A percentile compares a stretch with the other conserved stretches of the same genome.
phyloP scores from a whole-genome alignment of 2,888 invertebrate genomes.

The Caenorhabditis angaria region DNA sequence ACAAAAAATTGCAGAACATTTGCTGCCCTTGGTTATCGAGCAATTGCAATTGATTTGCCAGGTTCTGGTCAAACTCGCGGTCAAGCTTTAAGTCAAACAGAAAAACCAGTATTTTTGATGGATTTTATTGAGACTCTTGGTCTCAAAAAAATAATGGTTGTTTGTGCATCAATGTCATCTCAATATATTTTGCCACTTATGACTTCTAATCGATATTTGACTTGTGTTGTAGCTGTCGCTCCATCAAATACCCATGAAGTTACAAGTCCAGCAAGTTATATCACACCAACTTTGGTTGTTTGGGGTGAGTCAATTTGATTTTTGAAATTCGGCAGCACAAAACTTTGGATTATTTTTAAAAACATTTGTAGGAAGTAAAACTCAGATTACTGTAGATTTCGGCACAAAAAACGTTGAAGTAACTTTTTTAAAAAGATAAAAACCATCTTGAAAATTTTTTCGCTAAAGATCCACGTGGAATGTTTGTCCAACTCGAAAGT shows the following conservation, averaged over 20 bases:
- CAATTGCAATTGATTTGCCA: conserved; percentile 54
- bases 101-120: conserved; percentile 44
- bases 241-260: conserved; percentile 58
- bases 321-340: too few species aligned
- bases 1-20: conserved; percentile 32
- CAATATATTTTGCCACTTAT: conserved; percentile 56
- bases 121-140: conserved; percentile 46
- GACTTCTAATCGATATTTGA: conserved; percentile 31
- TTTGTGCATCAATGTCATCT: conserved; percentile 56
- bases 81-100: conserved; percentile 28
- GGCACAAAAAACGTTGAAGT: too few species aligned
- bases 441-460: too few species aligned
- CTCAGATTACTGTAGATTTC: too few species aligned
- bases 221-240: conserved; percentile 55
- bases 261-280: conserved; percentile 33
- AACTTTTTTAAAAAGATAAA: too few species aligned
- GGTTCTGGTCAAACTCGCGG: conserved; percentile 52
- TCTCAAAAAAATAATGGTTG: conserved; percentile 50
- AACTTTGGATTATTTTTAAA: too few species aligned
- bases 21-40: conserved; percentile 55
- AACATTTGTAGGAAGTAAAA: too few species aligned
- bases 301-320: too few species aligned
- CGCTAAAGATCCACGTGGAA: too few species aligned
- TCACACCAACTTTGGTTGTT: conserved; percentile 50
- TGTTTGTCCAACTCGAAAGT: too few species aligned